Conservation (phyloP, 2,113 vertebrate species). For the Neotoma lepida region DNA sequence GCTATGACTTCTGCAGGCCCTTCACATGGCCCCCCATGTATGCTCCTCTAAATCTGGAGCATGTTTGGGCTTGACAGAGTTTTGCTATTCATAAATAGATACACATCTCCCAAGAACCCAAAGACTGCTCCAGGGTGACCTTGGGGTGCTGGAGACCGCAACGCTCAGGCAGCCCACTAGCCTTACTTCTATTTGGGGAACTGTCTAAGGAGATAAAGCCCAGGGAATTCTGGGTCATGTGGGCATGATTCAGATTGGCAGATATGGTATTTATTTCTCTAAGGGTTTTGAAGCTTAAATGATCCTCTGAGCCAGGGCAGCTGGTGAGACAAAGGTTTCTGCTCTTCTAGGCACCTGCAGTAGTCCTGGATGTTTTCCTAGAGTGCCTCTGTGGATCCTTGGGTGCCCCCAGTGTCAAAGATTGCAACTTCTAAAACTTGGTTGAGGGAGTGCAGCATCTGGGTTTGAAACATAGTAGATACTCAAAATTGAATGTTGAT, state of each 20-base stretch:
- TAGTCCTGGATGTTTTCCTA: neutral
- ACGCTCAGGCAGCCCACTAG: neutral
- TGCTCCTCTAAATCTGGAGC: neutral
- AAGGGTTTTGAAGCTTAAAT: neutral
- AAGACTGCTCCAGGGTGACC: neutral
- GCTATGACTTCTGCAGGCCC: neutral
- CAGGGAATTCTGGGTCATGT: neutral
- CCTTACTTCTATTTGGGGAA: neutral
- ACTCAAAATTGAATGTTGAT: neutral
- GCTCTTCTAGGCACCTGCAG: neutral
- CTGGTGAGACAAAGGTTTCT: neutral
- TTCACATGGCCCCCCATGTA: neutral
- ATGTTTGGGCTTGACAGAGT: neutral
- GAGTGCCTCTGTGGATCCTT: neutral
- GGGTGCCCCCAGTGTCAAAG: neutral
- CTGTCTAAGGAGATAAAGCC: neutral
- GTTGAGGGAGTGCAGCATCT: neutral
- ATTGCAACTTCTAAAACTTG: neutral
- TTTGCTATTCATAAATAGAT: neutral
- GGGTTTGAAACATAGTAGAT: neutral
- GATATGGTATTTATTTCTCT: neutral
- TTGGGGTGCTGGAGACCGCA: neutral
- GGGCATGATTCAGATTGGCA: constrained; percentile 10
- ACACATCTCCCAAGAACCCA: neutral
- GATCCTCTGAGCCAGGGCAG: neutral